phyloP scores from a whole-genome alignment of 1,140 invertebrate genomes.

The Pseudachorutes palmiensis region DNA sequence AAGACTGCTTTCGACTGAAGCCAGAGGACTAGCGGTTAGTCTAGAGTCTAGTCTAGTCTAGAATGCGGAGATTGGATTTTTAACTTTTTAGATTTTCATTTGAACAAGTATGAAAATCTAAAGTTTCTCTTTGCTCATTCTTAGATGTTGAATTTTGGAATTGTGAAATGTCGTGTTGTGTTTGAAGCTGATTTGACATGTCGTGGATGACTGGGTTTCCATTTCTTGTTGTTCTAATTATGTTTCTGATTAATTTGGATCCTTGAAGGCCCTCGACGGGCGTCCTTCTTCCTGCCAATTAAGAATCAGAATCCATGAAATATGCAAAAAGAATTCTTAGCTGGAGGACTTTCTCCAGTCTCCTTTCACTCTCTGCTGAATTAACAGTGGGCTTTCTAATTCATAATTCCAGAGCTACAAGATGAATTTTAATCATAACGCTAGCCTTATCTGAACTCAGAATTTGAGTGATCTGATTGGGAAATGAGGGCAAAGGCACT shows the following conservation, averaged over 20 bases:
- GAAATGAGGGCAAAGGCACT: not conserved
- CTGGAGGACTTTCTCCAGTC: conserved; percentile 1
- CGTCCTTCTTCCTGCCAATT: conserved; percentile 1
- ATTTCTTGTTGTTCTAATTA: not conserved
- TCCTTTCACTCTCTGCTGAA: not conserved
- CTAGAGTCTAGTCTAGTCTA: no score
- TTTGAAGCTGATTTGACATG: not conserved
- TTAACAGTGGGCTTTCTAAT: not conserved
- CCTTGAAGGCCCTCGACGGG: not conserved
- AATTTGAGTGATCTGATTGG: not conserved
- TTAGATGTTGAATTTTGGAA: no score
- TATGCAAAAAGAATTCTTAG: not conserved
- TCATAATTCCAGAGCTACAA: not conserved
- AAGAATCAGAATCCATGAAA: not conserved
- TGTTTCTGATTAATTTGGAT: not conserved
- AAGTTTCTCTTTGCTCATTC: no score
- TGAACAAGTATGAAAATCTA: no score
- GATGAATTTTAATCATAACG: not conserved
- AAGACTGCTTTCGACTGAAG: no score
- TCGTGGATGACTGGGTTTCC: not conserved
- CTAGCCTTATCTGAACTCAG: no score
- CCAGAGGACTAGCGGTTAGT: no score
- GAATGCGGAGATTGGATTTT: no score
- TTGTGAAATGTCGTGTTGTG: no score
- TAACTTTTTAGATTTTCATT: no score